Evolutionary conservation across 2,888 invertebrate genomes (phyloP), one percentile per base, ranked within the genome.

Genomic region (Podabrus alpinus): DNA sequence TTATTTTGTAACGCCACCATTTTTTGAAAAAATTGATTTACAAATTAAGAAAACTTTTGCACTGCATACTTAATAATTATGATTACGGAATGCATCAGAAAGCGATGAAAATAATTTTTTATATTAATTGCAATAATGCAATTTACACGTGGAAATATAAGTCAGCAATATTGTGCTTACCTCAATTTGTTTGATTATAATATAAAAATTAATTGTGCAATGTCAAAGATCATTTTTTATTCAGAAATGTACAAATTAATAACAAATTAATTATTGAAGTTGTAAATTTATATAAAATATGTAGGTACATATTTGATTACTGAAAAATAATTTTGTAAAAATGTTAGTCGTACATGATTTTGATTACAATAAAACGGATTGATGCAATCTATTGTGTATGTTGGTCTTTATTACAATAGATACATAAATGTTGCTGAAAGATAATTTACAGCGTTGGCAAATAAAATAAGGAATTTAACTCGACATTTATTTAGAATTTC

Each of bases 1-100:
- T 74, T 59, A 74, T 68, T 71, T 71, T 74, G 68, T 15, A 45
- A 59, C 21, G 11, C 62, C 21, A 66, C 68, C 74, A 74, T 64
- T 64, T 45, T 74, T 69, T 69, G 16, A 24, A 66, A 16, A 21
- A 5, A 1, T 24, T 66, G 17, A 29, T n/a, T 70, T 21, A 9
- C 2, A 64, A 21, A 64, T 64, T 64, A 64, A 9, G 13, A 11
- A 19, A 7, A 11, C n/a, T n/a, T 64, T n/a, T n/a, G 13, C 62
- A 64, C 19, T 19, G 9, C 19, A 19, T n/a, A 29, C 29, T 13
- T 1, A 13, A 13, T 17, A 16, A 16, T 19, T 16, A 13, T 19
- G 9, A 64, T 19, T 64, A 45, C 45, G 45, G 62, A 64, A 64
- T 64, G 62, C n/a, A 19, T 17, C 19, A 64, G n/a, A 16, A 19